Percentiles rank a stretch among this genome's conserved stretches.
Evolutionary conservation across 1,140 invertebrate genomes (phyloP).

Genomic region (Macrotrachela quadricornifera): DNA sequence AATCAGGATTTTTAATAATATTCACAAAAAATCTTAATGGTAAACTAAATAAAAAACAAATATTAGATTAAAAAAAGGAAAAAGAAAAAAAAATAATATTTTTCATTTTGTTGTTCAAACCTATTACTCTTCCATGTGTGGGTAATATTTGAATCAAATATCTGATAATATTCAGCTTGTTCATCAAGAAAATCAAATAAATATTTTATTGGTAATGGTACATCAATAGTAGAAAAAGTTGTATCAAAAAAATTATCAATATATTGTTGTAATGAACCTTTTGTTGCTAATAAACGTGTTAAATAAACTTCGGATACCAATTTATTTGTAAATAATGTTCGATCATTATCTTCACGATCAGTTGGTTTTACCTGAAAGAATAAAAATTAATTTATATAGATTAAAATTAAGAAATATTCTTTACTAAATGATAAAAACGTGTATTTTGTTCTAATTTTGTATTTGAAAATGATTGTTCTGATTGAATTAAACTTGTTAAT

Average conservation of each 20-base stretch:
- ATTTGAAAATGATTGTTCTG: no score
- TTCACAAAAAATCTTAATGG: constrained; percentile 88
- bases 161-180: constrained; percentile 70
- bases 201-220: constrained; percentile 94
- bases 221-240: constrained; percentile 83
- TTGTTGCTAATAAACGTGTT: constrained; percentile 83
- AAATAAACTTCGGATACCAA: constrained; percentile 99
- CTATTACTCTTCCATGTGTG: constrained; percentile 99
- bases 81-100: no score
- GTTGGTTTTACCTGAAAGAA: no score
- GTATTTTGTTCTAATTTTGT: no score
- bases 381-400: no score
- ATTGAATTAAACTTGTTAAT: no score
- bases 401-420: no score
- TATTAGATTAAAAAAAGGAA: constrained; percentile 1
- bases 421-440: no score
- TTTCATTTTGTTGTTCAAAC: constrained; percentile 15
- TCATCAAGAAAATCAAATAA: constrained; percentile 99
- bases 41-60: constrained; percentile 33
- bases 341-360: no score
- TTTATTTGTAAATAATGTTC: constrained; percentile 50
- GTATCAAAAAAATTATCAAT: constrained; percentile 97
- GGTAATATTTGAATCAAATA: constrained; percentile 82
- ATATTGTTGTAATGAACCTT: constrained; percentile 83
- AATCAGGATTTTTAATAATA: constrained; percentile 99